These are phyloP conservation scores for Theonella swinhoei DNA, from an alignment of 37 sponge, comb jelly and placozoan species.

Conservation along the genomic window DNA sequence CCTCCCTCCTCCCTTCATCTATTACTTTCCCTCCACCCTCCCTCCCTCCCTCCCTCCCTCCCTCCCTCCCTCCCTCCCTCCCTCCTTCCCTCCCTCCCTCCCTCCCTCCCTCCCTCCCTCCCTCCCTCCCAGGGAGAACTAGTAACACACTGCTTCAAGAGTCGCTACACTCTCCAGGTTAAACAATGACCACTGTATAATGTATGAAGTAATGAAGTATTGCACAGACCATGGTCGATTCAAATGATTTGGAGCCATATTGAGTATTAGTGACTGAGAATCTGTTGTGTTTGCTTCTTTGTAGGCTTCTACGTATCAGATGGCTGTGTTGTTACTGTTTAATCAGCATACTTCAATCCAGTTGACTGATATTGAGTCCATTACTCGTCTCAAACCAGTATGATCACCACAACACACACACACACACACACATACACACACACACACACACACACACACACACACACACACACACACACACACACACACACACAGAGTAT, in stretches of 20 bases:
- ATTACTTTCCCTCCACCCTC: no score
- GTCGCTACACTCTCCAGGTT: slow-evolving; percentile 86
- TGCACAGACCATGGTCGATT: not conserved
- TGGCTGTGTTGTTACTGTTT: slow-evolving; percentile 90
- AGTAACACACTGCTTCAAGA: slow-evolving; percentile 88
- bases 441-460: no score
- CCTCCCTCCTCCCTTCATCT: not conserved
- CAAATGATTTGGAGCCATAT: no score
- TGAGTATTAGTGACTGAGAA: no score
- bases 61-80: slow-evolving; percentile 21
- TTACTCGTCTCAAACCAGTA: slow-evolving; percentile 73
- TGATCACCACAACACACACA: no score
- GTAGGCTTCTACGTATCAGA: slow-evolving; percentile 95
- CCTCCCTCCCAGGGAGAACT: slow-evolving; percentile 78
- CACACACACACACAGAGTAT: no score
- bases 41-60: slow-evolving; percentile 25
- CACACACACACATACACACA: no score
- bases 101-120: not conserved
- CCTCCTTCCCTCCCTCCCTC: slow-evolving; percentile 22
- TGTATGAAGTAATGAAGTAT: not conserved
- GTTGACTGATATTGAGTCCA: slow-evolving; percentile 64
- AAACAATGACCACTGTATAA: not conserved
- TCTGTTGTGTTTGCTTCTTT: not conserved
- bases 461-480: no score
- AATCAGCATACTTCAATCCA: slow-evolving; percentile 60